Conservation (phyloP, 2,113 vertebrate species). For the Syngnathus typhle region DNA sequence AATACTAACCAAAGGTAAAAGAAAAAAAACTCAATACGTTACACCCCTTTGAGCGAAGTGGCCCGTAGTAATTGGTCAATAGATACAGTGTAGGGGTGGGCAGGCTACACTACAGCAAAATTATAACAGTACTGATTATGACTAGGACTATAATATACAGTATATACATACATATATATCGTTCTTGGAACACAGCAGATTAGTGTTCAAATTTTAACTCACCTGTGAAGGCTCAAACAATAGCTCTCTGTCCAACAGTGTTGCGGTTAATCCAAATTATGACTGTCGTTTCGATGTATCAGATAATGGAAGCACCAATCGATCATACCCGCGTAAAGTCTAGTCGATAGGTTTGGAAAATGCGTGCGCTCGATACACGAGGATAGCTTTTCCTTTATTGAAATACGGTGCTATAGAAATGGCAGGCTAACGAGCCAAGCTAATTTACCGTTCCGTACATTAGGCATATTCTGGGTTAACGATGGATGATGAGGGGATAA, state of each 20-base stretch:
- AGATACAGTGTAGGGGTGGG: too few relatives aligned
- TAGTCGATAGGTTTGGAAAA: neutral
- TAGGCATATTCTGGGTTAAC: neutral
- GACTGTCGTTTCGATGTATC: neutral
- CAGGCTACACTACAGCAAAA: too few relatives aligned
- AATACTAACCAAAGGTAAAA: too few relatives aligned
- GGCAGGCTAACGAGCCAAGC: neutral
- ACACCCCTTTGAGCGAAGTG: too few relatives aligned
- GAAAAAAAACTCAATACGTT: too few relatives aligned
- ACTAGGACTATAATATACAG: too few relatives aligned
- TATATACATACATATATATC: too few relatives aligned
- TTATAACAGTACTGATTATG: too few relatives aligned
- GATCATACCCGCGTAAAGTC: neutral
- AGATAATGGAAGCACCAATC: neutral
- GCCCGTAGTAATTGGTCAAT: too few relatives aligned
- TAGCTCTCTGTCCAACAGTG: neutral
- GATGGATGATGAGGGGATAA: neutral
- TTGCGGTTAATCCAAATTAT: neutral
- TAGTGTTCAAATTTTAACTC: neutral
- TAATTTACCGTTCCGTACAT: neutral
- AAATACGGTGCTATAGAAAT: neutral
- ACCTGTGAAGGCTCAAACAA: neutral
- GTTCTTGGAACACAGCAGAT: neutral
- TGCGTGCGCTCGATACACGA: neutral
- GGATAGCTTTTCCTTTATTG: neutral